A percentile compares a stretch with the other conserved stretches of the same genome.
Conservation (phyloP, 1,140 invertebrate species). For the Idris sp. region DNA sequence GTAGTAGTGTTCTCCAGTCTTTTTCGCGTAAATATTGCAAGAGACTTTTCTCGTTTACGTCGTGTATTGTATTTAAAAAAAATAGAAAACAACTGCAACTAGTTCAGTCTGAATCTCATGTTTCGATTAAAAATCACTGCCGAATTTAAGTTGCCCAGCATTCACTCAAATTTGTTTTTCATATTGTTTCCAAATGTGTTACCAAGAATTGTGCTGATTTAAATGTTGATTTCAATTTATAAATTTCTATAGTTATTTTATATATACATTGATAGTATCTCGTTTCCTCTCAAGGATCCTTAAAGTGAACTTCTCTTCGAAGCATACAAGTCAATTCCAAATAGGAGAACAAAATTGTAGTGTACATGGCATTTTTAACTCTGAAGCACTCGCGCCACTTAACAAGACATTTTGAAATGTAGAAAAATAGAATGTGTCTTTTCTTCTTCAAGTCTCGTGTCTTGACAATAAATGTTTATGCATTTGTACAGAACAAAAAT, state of each 20-base stretch:
- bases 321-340: slow-evolving; percentile 33
- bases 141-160: too few species aligned
- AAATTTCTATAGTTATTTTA: slow-evolving; percentile 7
- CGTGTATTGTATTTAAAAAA: slow-evolving; percentile 42
- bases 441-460: slow-evolving; percentile 3
- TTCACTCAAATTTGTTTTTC: too few species aligned
- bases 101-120: too few species aligned
- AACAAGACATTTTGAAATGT: slow-evolving; percentile 34
- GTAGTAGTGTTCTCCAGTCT: slow-evolving; percentile 56
- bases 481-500: not conserved
- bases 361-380: slow-evolving; percentile 47
- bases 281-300: slow-evolving; percentile 21
- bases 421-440: slow-evolving; percentile 29
- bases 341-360: slow-evolving; percentile 38
- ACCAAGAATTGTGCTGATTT: too few species aligned
- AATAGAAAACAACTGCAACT: too few species aligned
- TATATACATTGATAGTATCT: slow-evolving; percentile 26
- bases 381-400: slow-evolving; percentile 33
- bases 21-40: slow-evolving; percentile 59
- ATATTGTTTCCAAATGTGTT: too few species aligned
- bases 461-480: slow-evolving; percentile 6
- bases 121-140: too few species aligned
- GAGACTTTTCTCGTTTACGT: slow-evolving; percentile 59
- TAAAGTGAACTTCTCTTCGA: slow-evolving; percentile 12
- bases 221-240: slow-evolving; percentile 5